Evolutionary conservation across 2,888 invertebrate species (phyloP).

Genomic region (Hololepta plana): DNA sequence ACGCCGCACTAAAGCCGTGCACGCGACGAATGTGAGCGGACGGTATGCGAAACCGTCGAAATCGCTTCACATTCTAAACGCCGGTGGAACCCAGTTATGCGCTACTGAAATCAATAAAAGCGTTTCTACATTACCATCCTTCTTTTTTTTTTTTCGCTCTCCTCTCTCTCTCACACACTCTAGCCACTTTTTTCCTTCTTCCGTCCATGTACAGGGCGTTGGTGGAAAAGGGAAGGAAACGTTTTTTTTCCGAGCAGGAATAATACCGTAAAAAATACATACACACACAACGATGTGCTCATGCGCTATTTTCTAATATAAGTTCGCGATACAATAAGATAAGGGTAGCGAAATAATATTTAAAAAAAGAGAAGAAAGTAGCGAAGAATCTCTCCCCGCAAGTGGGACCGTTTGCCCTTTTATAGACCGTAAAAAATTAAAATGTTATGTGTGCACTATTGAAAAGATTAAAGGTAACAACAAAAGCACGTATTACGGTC

Average conservation of each 20-base stretch:
- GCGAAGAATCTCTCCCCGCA: constrained; percentile 4
- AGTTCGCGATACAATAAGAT: constrained; percentile 12
- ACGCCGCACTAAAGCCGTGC: constrained; percentile 14
- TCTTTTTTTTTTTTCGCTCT: constrained; percentile 12
- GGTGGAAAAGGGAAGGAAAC: constrained; percentile 1
- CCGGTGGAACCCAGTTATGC: constrained; percentile 43
- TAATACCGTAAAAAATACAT: constrained; percentile 16
- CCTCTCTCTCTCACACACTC: neutral
- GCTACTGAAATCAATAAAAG: constrained; percentile 57
- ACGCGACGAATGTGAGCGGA: too few species aligned
- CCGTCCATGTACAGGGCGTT: constrained; percentile 6
- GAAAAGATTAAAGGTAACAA: too few species aligned
- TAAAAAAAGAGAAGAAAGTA: neutral
- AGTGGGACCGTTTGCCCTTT: constrained; percentile 15
- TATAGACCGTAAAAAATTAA: constrained; percentile 17
- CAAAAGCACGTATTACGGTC: too few species aligned
- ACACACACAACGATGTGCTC: constrained; percentile 20
- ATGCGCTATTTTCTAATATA: constrained; percentile 22
- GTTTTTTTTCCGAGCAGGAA: constrained; percentile 1
- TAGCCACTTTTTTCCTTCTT: constrained; percentile 4
- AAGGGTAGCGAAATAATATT: constrained; percentile 5
- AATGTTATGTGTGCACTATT: too few species aligned
- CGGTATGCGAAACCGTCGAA: too few species aligned
- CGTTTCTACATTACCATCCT: constrained; percentile 15
- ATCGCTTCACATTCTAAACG: constrained; percentile 18